Base-by-base conservation (phyloP, 2,888 invertebrate species). In the Monochamus alternatus region DNA sequence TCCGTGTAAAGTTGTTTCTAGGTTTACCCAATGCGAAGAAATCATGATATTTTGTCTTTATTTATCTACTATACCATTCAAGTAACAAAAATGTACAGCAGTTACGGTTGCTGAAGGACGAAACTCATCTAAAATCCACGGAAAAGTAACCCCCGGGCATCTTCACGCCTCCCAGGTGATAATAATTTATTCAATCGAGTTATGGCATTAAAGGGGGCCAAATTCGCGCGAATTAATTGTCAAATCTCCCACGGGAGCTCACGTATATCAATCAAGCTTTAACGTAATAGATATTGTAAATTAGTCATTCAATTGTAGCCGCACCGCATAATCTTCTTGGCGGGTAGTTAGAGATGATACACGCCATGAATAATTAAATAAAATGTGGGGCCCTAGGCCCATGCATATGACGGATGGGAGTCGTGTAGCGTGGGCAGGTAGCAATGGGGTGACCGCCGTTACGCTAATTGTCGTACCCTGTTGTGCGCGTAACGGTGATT, bases 211-310 rank as follows among this genome's bases (percentile, higher is more conserved):
- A 63, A 68, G 74, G 68, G 44, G 52, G 74, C 62, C 58, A 67
- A 32, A 55, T 69, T 47, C 14, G 31, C 5, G 59, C 68, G 63
- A 74, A 74, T 74, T 74, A 68, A 74, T 74, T 74, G 58, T 63
- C 74, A 47, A 58, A 55, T 60, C 69, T 59, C 58, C 69, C 60
- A 44, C 55, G 69, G 66, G 62, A 66, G 62, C 66, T 71, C 62
- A 64, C 52, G 60, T 71, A 71, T 67, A 75, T 75, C 67, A 75
- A 75, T 75, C 71, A 75, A 55, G 71, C 71, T 67, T 67, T 75
- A 62, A 71, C 66, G 65, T 72, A 66, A 67, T 71, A 74, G 74
- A 66, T 59, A 71, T 75, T 69, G 69, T 69, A 69, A 69, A 69
- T 69, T 74, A 74, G 69, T 69, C 74, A 63, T 69, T 58, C 67